phyloP scores from a whole-genome alignment of 2,113 vertebrate genomes.

The Chaetura pelagica region DNA sequence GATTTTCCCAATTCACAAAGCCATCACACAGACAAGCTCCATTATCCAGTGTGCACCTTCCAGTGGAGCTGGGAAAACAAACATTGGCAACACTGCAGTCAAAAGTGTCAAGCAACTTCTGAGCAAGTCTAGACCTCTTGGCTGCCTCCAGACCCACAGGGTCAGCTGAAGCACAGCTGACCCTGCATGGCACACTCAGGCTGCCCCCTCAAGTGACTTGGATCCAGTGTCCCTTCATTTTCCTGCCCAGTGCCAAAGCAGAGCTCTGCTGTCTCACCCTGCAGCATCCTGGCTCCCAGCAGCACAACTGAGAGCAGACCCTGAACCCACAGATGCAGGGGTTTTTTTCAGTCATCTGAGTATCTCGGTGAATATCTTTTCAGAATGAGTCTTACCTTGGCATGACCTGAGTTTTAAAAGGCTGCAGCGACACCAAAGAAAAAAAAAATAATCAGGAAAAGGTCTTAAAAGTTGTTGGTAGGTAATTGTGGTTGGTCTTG shows the following conservation, averaged over 20 bases:
- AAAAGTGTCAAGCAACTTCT: neutral
- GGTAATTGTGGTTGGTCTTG: neutral
- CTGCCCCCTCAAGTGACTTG: neutral
- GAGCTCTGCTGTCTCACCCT: neutral
- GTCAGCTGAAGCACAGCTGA: neutral
- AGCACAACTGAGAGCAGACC: neutral
- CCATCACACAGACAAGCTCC: neutral
- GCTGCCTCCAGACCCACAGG: neutral
- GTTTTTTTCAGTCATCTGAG: neutral
- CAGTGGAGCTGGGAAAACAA: neutral
- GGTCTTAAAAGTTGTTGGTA: neutral
- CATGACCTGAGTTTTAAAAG: neutral
- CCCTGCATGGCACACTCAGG: neutral
- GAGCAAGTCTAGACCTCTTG: neutral
- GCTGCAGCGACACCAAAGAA: neutral
- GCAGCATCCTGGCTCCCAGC: neutral
- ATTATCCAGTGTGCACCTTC: fast-evolving
- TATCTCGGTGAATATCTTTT: neutral
- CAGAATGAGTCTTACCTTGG: neutral
- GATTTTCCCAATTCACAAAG: neutral
- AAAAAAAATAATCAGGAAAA: neutral
- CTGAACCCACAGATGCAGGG: neutral
- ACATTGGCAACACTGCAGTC: fast-evolving
- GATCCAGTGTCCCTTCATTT: neutral
- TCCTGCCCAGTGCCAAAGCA: neutral